Conservation (phyloP, 2,113 vertebrate genomes). For the Limnothrissa miodon region DNA sequence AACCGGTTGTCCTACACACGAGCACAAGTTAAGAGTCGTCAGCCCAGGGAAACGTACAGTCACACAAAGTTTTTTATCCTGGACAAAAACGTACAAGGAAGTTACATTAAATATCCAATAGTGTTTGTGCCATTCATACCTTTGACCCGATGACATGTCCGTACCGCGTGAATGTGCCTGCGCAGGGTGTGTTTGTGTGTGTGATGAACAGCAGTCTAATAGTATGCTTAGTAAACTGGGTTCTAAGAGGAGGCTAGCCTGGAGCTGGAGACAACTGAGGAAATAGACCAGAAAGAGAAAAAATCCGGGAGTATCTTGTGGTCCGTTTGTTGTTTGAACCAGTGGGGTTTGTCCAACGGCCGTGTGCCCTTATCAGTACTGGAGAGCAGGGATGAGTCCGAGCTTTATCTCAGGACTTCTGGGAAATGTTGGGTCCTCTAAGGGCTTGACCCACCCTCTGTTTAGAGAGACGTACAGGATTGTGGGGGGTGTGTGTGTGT, state of each 20-base stretch:
- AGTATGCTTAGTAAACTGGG: no score
- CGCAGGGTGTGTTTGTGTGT: no score
- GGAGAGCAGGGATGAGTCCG: conserved; percentile 15
- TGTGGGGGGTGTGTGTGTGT: no score
- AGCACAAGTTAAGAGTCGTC: neutral
- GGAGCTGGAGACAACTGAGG: neutral
- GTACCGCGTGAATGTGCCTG: no score
- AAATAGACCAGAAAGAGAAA: neutral
- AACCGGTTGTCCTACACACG: neutral
- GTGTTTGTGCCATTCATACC: no score
- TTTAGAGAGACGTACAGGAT: conserved; percentile 18
- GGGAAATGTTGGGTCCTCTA: conserved; percentile 27
- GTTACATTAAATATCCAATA: no score
- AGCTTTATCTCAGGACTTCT: conserved; percentile 32
- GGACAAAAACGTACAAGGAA: neutral
- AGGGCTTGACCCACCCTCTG: conserved; percentile 19
- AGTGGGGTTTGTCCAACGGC: neutral
- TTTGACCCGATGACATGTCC: no score
- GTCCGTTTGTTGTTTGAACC: neutral
- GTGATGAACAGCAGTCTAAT: no score
- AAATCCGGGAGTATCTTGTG: neutral
- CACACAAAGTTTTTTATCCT: neutral
- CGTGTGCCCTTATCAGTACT: conserved; percentile 24
- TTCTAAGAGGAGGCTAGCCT: no score
- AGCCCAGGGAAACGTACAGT: neutral